Conservation (phyloP, 1,140 invertebrate species). For the Spodoptera litura region DNA sequence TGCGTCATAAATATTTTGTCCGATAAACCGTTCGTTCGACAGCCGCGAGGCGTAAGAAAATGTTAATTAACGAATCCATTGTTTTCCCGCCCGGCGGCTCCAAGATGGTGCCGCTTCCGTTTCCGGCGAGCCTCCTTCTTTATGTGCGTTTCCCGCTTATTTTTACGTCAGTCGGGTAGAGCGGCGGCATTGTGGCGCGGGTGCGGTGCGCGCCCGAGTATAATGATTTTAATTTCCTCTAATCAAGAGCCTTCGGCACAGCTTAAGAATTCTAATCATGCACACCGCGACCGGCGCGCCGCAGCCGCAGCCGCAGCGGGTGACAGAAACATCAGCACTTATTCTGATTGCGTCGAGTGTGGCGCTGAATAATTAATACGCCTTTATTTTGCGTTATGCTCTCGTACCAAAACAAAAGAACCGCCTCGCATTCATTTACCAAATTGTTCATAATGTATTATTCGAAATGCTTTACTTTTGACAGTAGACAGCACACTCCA, state of each 20-base stretch:
- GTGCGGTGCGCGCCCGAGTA: slow-evolving; percentile 71
- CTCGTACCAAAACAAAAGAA: slow-evolving; percentile 73
- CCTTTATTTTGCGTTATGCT: slow-evolving; percentile 80
- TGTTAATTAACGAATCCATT: slow-evolving; percentile 87
- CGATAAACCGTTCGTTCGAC: slow-evolving; percentile 86
- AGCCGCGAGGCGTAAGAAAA: slow-evolving; percentile 87
- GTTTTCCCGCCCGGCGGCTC: slow-evolving; percentile 84
- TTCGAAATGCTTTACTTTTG: slow-evolving; percentile 37
- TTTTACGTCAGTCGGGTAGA: slow-evolving; percentile 78
- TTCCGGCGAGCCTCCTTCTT: slow-evolving; percentile 83
- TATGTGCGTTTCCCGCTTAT: slow-evolving; percentile 82
- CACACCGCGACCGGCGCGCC: slow-evolving; percentile 62
- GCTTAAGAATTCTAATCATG: slow-evolving; percentile 86
- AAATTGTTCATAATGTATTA: slow-evolving; percentile 59
- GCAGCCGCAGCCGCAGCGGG: slow-evolving; percentile 56
- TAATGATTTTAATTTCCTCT: slow-evolving; percentile 87
- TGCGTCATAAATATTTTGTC: slow-evolving; percentile 85
- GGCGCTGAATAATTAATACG: slow-evolving; percentile 85
- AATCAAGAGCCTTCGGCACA: slow-evolving; percentile 83
- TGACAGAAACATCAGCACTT: slow-evolving; percentile 85
- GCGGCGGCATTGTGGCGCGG: slow-evolving; percentile 72
- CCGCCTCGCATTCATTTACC: slow-evolving; percentile 72
- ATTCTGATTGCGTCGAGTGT: slow-evolving; percentile 85
- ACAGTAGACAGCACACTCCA: neutral
- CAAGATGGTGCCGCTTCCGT: slow-evolving; percentile 85